phyloP scores from a whole-genome alignment of 64 coral and sea anemone genomes.

The Cladopsammia gracilis region DNA sequence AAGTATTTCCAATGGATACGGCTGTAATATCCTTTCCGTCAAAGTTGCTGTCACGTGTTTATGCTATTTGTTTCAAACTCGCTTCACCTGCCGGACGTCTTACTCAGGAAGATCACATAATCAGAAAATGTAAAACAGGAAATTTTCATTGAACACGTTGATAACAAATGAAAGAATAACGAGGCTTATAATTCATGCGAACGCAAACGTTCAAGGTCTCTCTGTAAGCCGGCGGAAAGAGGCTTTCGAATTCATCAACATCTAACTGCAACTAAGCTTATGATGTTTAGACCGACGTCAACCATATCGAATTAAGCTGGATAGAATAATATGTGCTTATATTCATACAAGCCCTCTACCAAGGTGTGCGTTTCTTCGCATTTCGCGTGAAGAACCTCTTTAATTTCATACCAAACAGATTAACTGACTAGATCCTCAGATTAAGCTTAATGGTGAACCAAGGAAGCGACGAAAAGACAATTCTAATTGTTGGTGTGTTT shows the following conservation, averaged over 20 bases:
- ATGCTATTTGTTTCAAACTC: not conserved
- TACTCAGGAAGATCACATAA: not conserved
- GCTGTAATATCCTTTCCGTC: not conserved
- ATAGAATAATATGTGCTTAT: not conserved
- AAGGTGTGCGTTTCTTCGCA: not conserved
- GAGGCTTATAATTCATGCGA: too few relatives aligned
- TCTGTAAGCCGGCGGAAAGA: not conserved
- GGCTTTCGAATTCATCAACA: not conserved
- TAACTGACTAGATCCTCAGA: too few relatives aligned
- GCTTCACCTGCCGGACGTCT: not conserved
- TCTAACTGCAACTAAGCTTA: too few relatives aligned
- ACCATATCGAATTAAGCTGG: not conserved
- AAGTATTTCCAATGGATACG: too few relatives aligned
- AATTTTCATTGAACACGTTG: too few relatives aligned
- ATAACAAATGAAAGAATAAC: too few relatives aligned
- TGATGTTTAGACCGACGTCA: not conserved
- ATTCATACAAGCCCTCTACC: not conserved
- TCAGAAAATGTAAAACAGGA: not conserved
- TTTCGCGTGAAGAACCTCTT: not conserved
- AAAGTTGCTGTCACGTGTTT: not conserved
- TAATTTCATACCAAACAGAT: too few relatives aligned
- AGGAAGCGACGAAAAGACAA: constrained; percentile 20
- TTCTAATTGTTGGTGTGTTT: constrained; percentile 78
- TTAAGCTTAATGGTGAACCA: constrained; percentile 7
- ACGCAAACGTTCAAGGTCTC: too few relatives aligned